Percentiles rank a stretch among this genome's conserved stretches.
Evolutionary conservation across 2,888 invertebrate species (phyloP).

Genomic region (Tenthredo mesomela): DNA sequence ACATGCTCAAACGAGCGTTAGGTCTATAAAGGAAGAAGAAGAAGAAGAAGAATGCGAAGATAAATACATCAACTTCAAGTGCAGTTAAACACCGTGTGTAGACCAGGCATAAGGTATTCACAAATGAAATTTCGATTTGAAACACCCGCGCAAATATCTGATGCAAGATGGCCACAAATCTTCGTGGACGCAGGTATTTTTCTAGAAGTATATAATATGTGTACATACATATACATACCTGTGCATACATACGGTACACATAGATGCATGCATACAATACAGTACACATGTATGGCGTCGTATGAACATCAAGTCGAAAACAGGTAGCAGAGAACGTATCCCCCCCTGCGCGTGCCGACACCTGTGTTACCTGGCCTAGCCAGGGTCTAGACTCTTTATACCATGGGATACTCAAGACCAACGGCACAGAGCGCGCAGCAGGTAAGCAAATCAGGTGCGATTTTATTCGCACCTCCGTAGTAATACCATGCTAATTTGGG

Average conservation of each 20-base stretch:
- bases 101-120: too few relatives aligned
- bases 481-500: constrained; percentile 28
- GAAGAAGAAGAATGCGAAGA: too few relatives aligned
- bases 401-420: constrained; percentile 60
- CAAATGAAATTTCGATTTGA: too few relatives aligned
- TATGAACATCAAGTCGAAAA: not conserved
- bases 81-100: too few relatives aligned
- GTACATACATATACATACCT: not conserved
- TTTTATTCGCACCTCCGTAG: not conserved
- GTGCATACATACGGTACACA: not conserved
- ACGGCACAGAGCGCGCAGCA: constrained; percentile 67
- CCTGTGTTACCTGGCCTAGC: constrained; percentile 42
- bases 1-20: too few relatives aligned
- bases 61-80: too few relatives aligned
- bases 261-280: not conserved
- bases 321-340: constrained; percentile 34
- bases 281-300: not conserved
- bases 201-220: not conserved
- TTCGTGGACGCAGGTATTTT: not conserved
- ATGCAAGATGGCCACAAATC: not conserved
- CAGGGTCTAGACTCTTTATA: constrained; percentile 56
- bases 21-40: too few relatives aligned
- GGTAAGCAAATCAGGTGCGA: constrained; percentile 59
- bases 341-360: constrained; percentile 36
- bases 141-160: not conserved